Conservation (phyloP, 64 coral and sea anemone genomes). For the Pocillopora verrucosa region DNA sequence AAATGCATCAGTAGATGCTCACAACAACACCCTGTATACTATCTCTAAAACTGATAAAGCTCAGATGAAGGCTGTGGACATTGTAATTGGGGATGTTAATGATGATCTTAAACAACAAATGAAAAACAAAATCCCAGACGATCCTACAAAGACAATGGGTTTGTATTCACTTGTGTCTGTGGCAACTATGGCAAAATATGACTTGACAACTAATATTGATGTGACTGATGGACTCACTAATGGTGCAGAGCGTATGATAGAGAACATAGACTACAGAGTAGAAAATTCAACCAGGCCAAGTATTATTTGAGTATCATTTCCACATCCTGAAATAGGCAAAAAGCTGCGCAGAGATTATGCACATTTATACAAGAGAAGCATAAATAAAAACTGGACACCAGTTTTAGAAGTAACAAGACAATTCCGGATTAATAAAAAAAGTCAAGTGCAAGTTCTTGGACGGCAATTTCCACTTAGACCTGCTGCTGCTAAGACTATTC, state of each 20-base stretch:
- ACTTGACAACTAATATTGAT: constrained; percentile 41
- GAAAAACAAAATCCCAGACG: too few relatives aligned
- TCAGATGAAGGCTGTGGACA: constrained; percentile 4
- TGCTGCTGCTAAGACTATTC: constrained; percentile 30
- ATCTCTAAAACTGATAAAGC: constrained; percentile 11
- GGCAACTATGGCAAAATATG: constrained; percentile 21
- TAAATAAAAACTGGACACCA: constrained; percentile 33
- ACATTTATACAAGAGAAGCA: constrained; percentile 3
- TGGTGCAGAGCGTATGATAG: constrained; percentile 2
- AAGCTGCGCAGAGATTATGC: constrained; percentile 17
- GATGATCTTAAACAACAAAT: too few relatives aligned
- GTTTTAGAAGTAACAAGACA: constrained; percentile 23
- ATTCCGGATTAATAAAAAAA: constrained; percentile 25
- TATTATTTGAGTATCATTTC: constrained; percentile 28
- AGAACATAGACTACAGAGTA: constrained; percentile 36
- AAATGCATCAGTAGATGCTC: constrained; percentile 21
- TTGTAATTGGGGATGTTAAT: neutral
- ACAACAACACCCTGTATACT: constrained; percentile 18
- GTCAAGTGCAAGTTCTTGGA: neutral
- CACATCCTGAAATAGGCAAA: constrained; percentile 17
- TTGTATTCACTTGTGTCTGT: neutral
- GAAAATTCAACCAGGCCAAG: neutral
- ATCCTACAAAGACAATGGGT: too few relatives aligned
- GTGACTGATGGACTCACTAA: constrained; percentile 47
- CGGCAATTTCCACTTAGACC: constrained; percentile 24